Base-by-base conservation (phyloP, 2,888 invertebrate genomes). In the Ditula angustiorana region DNA sequence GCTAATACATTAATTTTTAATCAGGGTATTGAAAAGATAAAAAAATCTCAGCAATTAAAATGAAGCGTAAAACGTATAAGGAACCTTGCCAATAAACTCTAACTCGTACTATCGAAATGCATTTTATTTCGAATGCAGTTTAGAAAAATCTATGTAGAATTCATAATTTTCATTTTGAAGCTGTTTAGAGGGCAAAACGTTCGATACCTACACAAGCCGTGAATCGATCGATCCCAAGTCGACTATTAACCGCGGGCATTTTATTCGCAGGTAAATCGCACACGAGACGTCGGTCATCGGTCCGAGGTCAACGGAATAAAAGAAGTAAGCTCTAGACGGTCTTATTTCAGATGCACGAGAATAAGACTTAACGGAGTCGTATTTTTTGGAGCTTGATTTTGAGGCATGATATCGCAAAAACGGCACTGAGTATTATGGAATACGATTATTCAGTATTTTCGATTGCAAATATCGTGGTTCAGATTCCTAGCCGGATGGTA, bases 221-320 rank as follows among this genome's bases (percentile, higher is more conserved):
- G 35, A 13, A 41, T 41, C 19, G 41, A 41, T 19, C 41, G 19
- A 5, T 5, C 26, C 5, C 19, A 19, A 41, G 10, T 41, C 37
- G 19, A 41, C 10, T 37, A 16, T 64, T 64, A 64, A 64, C 52
- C 57, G 49, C 57, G 50, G 58, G 28, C 59, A 35, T 59, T 70
- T 75, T 80, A 59, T 73, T 85, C 80, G 65, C 88, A 89, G 94
- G 93, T 73, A 95, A 93, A 87, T 93, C 93, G 58, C 94, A 94
- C 74, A 94, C 94, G 23, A 90, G 94, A 64, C 93, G 95, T 35
- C 93, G 95, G 57, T 95, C 95, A 5, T 92, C 94, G 10, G 92
- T 92, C 30, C 93, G 94, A 69, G 94, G 93, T 65, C 90, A 93
- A 79, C 85, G 91, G 62, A 93, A 92, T 80, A 91, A 91, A 83